Conservation (phyloP, 1,140 invertebrate genomes). For the Dendroctonus ponderosae region DNA sequence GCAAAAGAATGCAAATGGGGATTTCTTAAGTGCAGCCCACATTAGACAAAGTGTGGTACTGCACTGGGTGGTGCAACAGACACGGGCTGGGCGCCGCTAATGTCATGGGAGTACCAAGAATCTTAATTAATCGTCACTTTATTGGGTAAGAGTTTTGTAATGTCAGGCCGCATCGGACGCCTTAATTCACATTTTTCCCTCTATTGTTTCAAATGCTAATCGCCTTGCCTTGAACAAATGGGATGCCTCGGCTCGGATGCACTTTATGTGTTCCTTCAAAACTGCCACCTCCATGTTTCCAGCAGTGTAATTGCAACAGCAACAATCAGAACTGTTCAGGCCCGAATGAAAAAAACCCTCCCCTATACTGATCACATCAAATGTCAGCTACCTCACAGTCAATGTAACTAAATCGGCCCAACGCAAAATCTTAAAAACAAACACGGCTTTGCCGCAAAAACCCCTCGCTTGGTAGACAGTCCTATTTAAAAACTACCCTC, state of each 20-base stretch:
- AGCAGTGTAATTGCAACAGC: too few relatives aligned
- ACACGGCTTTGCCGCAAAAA: conserved; percentile 38
- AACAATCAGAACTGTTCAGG: too few relatives aligned
- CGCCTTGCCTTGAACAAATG: conserved; percentile 5
- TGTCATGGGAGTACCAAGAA: conserved; percentile 18
- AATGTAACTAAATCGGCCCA: conserved; percentile 33
- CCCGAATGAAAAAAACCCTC: too few relatives aligned
- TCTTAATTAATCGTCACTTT: conserved; percentile 20
- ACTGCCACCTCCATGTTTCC: too few relatives aligned
- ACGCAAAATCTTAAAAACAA: conserved; percentile 42
- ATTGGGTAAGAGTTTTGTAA: conserved; percentile 13
- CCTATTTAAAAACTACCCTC: conserved; percentile 6
- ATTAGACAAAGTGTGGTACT: background rate
- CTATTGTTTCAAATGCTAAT: conserved; percentile 20
- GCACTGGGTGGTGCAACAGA: conserved; percentile 21
- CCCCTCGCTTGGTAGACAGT: conserved; percentile 23
- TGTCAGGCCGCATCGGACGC: conserved; percentile 14
- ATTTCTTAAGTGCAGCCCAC: too few relatives aligned
- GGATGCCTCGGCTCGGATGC: conserved; percentile 1
- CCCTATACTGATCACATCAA: background rate
- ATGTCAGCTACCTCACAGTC: conserved; percentile 14
- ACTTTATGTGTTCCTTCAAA: too few relatives aligned
- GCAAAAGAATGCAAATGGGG: too few relatives aligned
- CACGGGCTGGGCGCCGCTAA: conserved; percentile 8
- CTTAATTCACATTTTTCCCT: conserved; percentile 6